Evolutionary conservation across 2,113 vertebrate species (phyloP), one percentile per base, ranked within the genome.

Genomic region (Grus americana): DNA sequence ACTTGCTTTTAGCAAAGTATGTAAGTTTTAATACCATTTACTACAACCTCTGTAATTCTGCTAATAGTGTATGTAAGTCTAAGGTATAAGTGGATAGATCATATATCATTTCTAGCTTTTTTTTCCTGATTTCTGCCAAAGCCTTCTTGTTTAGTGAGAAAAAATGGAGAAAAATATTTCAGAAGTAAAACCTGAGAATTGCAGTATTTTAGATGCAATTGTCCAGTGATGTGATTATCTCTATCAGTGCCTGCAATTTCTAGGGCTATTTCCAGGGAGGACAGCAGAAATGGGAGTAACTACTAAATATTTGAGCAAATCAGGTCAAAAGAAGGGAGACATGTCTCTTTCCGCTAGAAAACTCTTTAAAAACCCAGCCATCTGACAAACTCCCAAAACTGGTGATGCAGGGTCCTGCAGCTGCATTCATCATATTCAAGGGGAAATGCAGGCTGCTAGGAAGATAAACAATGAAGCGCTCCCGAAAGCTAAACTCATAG

Each of bases 381-480:
- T 85, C 57, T 78, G 72, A 95, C 55, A 90, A 71, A 84, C 62
- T 92, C 70, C 36, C 47, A 16, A 84, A 66, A 62, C n/a, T 65
- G 21, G 38, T 15, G 3, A 92, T 74, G 30, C 34, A 59, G 84
- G 26, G 58, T 95, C 78, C 93, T 94, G 85, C 92, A 91, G 81
- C 50, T 93, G 84, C 59, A 70, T 91, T 93, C 71, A 86, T 47
- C 75, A 85, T 38, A 79, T 86, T 88, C 68, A 90, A 73, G 84
- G 49, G 62, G 42, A 92, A 89, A 88, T 36, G 42, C 38, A 71
- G 62, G 76, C 75, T 93, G 19, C 75, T 89, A 74, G 52, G 66
- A 86, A 76, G 59, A 88, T 18, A 90, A 88, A 95, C 79, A 96
- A 85, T 85, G 32, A 89, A 88, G 54, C 18, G 79, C 30, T 90